These are phyloP conservation scores for Macrotus californicus DNA, from an alignment of 2,113 vertebrate species.

Conservation along the genomic window DNA sequence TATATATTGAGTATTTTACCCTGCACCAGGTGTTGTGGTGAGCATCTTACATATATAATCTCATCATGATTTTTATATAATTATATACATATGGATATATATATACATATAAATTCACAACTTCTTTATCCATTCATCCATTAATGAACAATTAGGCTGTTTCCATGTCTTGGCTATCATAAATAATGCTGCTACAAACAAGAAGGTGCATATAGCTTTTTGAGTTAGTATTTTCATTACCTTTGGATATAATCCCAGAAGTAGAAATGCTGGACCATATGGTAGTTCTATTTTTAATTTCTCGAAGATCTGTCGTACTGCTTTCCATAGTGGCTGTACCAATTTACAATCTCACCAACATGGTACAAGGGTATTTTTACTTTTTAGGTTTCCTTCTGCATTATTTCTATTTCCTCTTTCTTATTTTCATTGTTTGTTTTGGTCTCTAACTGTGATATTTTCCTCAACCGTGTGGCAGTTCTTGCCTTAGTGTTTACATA, in stretches of 20 bases:
- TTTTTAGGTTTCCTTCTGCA: not conserved
- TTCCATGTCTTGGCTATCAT: not conserved
- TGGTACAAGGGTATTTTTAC: not conserved
- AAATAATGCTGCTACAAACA: not conserved
- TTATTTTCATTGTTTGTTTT: not conserved
- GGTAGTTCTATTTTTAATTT: not conserved
- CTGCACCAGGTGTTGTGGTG: not conserved
- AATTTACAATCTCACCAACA: not conserved
- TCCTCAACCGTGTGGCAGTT: not conserved
- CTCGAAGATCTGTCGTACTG: not conserved
- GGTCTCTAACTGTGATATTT: not conserved
- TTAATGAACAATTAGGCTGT: not conserved
- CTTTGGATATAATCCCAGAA: not conserved
- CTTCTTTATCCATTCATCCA: not conserved
- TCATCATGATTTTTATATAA: slow-evolving; percentile 30
- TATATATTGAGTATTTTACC: not conserved
- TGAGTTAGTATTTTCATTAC: not conserved
- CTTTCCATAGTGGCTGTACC: not conserved
- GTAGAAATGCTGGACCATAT: not conserved
- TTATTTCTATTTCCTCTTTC: not conserved
- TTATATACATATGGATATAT: not conserved
- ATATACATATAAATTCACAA: not conserved
- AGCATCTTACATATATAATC: not conserved
- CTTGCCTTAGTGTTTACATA: not conserved
- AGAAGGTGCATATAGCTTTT: not conserved